Conservation (phyloP, 2,797 vertebrate species). For the Lerista edwardsae region DNA sequence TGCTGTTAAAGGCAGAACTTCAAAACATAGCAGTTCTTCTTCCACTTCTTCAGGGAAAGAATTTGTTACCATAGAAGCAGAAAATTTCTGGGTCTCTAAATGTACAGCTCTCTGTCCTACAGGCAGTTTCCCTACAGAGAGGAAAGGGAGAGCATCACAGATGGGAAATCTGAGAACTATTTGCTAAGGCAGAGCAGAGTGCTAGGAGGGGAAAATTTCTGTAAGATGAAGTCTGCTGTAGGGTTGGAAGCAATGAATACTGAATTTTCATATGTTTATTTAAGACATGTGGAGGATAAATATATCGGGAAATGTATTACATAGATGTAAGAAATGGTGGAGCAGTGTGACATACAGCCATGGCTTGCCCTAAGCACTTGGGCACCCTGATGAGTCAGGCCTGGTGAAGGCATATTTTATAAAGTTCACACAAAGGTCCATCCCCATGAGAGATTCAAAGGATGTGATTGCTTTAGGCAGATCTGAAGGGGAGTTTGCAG, state of each 20-base stretch:
- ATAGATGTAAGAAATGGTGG: constrained; percentile 8
- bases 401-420: constrained; percentile 2
- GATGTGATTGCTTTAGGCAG: constrained; percentile 1
- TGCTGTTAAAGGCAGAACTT: constrained; percentile 36
- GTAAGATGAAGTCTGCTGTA: constrained; percentile 30
- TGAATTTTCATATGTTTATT: constrained; percentile 3
- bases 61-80: constrained; percentile 28
- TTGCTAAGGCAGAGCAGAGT: not conserved
- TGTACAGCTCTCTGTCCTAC: constrained; percentile 14
- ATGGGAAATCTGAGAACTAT: constrained; percentile 3
- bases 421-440: not conserved
- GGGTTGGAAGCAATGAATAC: not conserved
- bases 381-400: not conserved
- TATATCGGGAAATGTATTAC: constrained; percentile 19
- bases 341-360: not conserved
- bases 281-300: constrained; percentile 27
- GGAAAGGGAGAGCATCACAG: rapidly evolving
- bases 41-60: constrained; percentile 21
- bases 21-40: constrained; percentile 42
- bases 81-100: not conserved
- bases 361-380: not conserved
- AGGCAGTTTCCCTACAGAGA: not conserved
- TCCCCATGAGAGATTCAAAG: not conserved
- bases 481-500: not conserved
- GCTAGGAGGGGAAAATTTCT: not conserved